A percentile compares a stretch with the other conserved stretches of the same genome.
phyloP scores from a whole-genome alignment of 1,140 invertebrate genomes.

The Holotrichia oblita region DNA sequence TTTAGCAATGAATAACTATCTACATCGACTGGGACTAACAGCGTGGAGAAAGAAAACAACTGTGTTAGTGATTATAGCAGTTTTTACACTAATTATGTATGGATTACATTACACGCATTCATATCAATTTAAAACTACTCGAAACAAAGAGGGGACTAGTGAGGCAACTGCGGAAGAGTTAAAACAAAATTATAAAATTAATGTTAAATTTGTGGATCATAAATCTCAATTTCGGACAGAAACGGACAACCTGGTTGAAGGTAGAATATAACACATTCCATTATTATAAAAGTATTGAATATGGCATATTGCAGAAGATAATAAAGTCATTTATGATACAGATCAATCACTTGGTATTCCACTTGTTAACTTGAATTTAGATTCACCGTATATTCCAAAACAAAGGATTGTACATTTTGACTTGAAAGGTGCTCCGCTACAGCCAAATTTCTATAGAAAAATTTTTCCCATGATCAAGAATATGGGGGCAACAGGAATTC shows the following conservation, averaged over 20 bases:
- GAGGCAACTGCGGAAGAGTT: background rate
- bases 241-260: background rate
- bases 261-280: background rate
- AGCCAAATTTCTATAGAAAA: slow-evolving; percentile 74
- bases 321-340: slow-evolving; percentile 28
- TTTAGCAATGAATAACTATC: slow-evolving; percentile 56
- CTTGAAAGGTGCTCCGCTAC: slow-evolving; percentile 89
- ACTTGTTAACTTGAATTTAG: slow-evolving; percentile 54
- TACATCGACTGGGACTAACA: slow-evolving; percentile 53
- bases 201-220: slow-evolving; percentile 43
- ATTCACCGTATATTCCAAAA: slow-evolving; percentile 59
- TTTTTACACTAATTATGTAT: slow-evolving; percentile 55
- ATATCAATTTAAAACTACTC: slow-evolving; percentile 35
- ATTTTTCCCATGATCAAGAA: slow-evolving; percentile 79
- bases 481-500: slow-evolving; percentile 81
- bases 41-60: slow-evolving; percentile 58
- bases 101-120: slow-evolving; percentile 56
- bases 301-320: background rate
- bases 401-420: slow-evolving; percentile 83
- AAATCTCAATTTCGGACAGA: slow-evolving; percentile 14
- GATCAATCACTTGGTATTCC: slow-evolving; percentile 58
- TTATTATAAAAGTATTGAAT: background rate
- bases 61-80: slow-evolving; percentile 51
- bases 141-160: background rate
- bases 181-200: slow-evolving; percentile 32